Evolutionary conservation across 2,797 vertebrate species (phyloP).

Genomic region (Yasuhikotakia modesta): DNA sequence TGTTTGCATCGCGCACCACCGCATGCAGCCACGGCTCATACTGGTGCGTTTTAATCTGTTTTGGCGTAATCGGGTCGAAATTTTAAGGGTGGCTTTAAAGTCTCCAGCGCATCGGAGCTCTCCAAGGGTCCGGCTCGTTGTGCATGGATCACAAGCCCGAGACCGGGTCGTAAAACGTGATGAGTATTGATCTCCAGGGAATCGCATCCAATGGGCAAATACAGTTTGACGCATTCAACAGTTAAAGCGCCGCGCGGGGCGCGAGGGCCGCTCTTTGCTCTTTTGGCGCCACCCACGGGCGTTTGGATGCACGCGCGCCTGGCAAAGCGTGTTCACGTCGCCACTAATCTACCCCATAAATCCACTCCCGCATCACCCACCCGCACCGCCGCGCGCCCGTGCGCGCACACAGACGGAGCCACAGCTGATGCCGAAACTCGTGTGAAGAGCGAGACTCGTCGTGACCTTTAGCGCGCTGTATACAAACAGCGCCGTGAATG

Average conservation of each 20-base stretch:
- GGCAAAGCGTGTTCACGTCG: slow-evolving; percentile 33
- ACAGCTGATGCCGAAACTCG: neutral
- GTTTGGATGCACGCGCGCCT: slow-evolving; percentile 56
- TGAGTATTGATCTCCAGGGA: slow-evolving; percentile 51
- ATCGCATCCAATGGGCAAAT: slow-evolving; percentile 57
- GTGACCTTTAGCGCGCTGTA: slow-evolving; percentile 5
- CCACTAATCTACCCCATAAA: slow-evolving; percentile 41
- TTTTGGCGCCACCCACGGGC: slow-evolving; percentile 83
- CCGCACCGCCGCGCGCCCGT: neutral
- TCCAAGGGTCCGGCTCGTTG: neutral
- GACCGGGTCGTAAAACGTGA: slow-evolving; percentile 50
- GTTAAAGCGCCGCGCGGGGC: slow-evolving; percentile 21
- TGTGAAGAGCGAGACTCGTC: slow-evolving; percentile 8
- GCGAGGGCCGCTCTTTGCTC: slow-evolving; percentile 68
- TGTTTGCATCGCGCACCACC: neutral
- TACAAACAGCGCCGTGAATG: slow-evolving; percentile 1
- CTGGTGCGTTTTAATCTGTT: slow-evolving; percentile 2
- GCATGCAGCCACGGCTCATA: neutral
- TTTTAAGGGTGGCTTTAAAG: slow-evolving; percentile 11
- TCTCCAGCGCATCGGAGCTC: neutral
- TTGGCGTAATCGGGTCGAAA: neutral
- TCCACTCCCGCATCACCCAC: slow-evolving; percentile 33
- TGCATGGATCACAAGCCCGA: slow-evolving; percentile 44
- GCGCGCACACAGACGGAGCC: no score
- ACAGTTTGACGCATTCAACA: slow-evolving; percentile 57